Percentiles rank a stretch among this genome's conserved stretches.
Evolutionary conservation across 2,113 vertebrate genomes (phyloP).

Genomic region (Hippopotamus amphibius): DNA sequence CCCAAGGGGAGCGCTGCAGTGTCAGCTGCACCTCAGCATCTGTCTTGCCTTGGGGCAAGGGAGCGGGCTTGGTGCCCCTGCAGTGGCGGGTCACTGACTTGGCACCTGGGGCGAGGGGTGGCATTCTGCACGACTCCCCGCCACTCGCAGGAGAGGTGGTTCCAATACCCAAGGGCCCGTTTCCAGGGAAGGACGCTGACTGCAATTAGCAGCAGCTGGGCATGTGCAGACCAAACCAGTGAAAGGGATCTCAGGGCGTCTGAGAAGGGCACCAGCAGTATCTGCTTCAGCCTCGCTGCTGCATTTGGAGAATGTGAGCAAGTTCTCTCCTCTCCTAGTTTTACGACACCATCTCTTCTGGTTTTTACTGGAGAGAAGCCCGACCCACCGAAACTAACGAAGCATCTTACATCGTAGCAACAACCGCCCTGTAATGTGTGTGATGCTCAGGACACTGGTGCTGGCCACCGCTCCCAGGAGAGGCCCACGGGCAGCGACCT

Average conservation of each 20-base stretch:
- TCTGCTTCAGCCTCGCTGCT: not conserved
- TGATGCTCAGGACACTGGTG: not conserved
- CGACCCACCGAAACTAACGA: not conserved
- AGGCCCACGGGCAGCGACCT: rapidly evolving
- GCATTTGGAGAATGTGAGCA: not conserved
- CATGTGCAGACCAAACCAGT: not conserved
- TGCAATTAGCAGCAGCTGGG: not conserved
- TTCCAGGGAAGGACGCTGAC: not conserved
- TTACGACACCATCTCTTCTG: not conserved
- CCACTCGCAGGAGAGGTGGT: not conserved
- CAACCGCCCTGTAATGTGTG: not conserved
- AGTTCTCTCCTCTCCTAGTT: not conserved
- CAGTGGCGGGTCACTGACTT: not conserved
- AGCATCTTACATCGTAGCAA: not conserved
- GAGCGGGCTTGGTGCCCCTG: not conserved
- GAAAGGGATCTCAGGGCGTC: not conserved
- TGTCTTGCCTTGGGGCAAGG: not conserved
- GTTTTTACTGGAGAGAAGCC: not conserved
- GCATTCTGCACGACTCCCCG: not conserved
- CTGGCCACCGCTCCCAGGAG: not conserved
- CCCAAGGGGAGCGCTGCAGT: not conserved
- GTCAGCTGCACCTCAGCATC: not conserved
- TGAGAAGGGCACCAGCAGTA: rapidly evolving
- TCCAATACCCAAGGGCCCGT: not conserved
- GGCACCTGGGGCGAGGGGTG: too few relatives aligned